These are phyloP conservation scores for Lottia scabra DNA, from an alignment of 2,888 invertebrate species.

Conservation along the genomic window DNA sequence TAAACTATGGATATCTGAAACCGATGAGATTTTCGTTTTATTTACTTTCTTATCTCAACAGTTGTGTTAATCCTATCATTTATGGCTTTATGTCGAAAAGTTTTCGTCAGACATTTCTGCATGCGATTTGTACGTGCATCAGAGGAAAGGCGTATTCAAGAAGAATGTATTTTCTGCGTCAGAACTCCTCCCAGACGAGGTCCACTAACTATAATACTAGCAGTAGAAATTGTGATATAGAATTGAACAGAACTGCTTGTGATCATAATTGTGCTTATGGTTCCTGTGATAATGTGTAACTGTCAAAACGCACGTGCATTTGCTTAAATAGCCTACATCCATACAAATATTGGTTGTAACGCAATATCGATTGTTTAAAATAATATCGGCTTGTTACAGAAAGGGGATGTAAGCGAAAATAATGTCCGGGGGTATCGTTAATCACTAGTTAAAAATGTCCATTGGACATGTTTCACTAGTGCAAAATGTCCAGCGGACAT, in stretches of 20 bases:
- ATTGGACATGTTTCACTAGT: too few relatives aligned
- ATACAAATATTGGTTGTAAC: too few relatives aligned
- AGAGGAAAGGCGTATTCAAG: constrained; percentile 18
- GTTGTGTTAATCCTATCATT: constrained; percentile 80
- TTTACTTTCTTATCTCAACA: constrained; percentile 79
- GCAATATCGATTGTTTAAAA: too few relatives aligned
- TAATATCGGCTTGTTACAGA: too few relatives aligned
- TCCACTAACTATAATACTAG: constrained; percentile 12
- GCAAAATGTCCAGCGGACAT: too few relatives aligned
- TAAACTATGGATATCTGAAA: constrained; percentile 73
- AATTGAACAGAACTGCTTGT: background rate
- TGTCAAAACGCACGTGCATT: too few relatives aligned
- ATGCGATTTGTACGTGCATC: constrained; percentile 36
- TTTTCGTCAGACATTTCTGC: constrained; percentile 72
- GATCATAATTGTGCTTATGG: background rate
- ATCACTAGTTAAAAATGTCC: too few relatives aligned
- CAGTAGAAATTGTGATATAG: background rate
- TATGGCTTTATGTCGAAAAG: constrained; percentile 82
- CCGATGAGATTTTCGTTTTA: constrained; percentile 76
- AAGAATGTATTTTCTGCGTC: constrained; percentile 17
- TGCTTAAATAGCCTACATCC: too few relatives aligned
- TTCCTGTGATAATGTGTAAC: constrained; percentile 3
- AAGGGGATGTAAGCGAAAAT: too few relatives aligned
- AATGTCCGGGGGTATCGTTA: too few relatives aligned
- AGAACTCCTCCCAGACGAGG: constrained; percentile 17